Conservation (phyloP, 1,140 invertebrate genomes). For the Nephotettix cincticeps region DNA sequence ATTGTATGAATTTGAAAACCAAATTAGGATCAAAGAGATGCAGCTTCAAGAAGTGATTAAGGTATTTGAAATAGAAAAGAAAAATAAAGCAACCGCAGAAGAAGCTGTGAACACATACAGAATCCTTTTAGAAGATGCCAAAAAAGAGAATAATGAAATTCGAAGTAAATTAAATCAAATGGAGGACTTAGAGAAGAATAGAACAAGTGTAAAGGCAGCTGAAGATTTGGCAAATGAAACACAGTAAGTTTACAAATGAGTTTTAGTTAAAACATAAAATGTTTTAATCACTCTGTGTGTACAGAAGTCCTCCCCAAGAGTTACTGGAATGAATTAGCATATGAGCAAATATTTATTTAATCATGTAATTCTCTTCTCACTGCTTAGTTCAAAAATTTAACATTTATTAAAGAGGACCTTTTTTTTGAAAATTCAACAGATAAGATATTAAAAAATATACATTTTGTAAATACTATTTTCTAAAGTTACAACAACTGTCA, state of each 20-base stretch:
- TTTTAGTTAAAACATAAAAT: no score
- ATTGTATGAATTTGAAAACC: constrained; percentile 8
- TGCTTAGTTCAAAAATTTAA: no score
- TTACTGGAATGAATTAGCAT: no score
- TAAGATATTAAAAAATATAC: no score
- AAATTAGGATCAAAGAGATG: background rate
- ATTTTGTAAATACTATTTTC: no score
- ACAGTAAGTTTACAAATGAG: background rate
- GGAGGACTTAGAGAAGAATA: constrained; percentile 1
- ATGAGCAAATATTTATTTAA: no score
- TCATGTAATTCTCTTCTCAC: no score
- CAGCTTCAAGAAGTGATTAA: background rate
- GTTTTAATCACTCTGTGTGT: no score
- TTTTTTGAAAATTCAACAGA: no score
- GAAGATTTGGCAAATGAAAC: background rate
- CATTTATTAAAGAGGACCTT: no score
- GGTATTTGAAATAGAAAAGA: background rate
- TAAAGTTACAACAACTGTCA: no score
- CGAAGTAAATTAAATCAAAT: background rate
- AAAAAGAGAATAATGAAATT: background rate
- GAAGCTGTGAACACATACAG: background rate
- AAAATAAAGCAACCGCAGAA: background rate
- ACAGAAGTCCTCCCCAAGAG: no score
- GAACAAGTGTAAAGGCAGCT: background rate
- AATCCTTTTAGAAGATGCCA: background rate